Percentiles rank a stretch among this genome's conserved stretches.
phyloP scores from a whole-genome alignment of 2,113 vertebrate genomes.

The Puntigrus tetrazona region DNA sequence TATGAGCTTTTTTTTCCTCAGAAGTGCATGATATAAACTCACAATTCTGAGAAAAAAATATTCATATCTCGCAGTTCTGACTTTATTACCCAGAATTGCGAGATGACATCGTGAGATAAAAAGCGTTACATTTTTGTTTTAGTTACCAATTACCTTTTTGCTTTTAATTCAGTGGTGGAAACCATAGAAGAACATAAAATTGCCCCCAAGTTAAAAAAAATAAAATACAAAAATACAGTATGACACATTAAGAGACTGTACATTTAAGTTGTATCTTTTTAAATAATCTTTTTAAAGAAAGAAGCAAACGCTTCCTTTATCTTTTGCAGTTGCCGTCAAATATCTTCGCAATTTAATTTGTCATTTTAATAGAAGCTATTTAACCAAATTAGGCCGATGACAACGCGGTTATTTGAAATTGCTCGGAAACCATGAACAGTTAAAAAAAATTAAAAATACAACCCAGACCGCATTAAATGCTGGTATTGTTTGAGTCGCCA shows the following conservation, averaged over 20 bases:
- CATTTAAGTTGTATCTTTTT: too few relatives aligned
- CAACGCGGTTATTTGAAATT: not conserved
- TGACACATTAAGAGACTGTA: not conserved
- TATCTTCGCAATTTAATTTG: not conserved
- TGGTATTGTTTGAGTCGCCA: not conserved
- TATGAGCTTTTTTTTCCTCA: too few relatives aligned
- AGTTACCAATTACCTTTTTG: too few relatives aligned
- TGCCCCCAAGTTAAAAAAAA: too few relatives aligned
- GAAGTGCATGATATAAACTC: too few relatives aligned
- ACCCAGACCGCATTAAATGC: not conserved
- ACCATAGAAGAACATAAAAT: too few relatives aligned
- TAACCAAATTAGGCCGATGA: not conserved
- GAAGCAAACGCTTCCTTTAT: not conserved
- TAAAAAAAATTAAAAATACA: constrained; percentile 4
- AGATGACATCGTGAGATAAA: too few relatives aligned
- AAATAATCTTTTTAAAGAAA: not conserved
- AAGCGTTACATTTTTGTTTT: too few relatives aligned
- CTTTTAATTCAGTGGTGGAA: too few relatives aligned
- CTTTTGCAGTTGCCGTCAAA: not conserved
- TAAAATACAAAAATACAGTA: not conserved
- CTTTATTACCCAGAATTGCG: too few relatives aligned
- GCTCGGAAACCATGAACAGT: not conserved
- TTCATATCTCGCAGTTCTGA: too few relatives aligned
- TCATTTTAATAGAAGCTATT: not conserved
- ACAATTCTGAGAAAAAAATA: too few relatives aligned